These are phyloP conservation scores for Hemaris fuciformis DNA, from an alignment of 2,888 invertebrate species.

Conservation along the genomic window DNA sequence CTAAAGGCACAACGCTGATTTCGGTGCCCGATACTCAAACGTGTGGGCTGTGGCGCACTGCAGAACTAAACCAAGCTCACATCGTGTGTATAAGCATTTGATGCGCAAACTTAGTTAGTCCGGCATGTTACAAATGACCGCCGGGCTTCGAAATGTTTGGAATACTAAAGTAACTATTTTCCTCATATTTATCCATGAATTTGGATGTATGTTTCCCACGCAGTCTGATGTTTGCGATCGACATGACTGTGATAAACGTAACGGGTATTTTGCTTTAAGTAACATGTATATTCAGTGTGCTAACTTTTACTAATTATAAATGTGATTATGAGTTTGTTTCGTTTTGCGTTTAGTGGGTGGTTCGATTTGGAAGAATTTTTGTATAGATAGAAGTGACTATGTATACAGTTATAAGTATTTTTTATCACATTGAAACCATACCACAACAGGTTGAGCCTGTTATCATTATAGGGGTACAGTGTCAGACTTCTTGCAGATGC, in stretches of 20 bases:
- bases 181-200: background rate
- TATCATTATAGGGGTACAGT: too few species aligned
- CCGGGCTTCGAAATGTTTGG: slow-evolving; percentile 37
- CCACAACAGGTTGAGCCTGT: too few species aligned
- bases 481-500: too few species aligned
- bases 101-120: slow-evolving; percentile 44
- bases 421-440: too few species aligned
- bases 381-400: too few species aligned
- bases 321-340: too few species aligned
- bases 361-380: background rate
- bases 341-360: too few species aligned
- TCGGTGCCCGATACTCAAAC: background rate
- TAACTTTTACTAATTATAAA: too few species aligned
- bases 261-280: too few species aligned
- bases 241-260: background rate
- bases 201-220: background rate
- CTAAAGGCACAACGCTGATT: background rate
- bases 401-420: too few species aligned
- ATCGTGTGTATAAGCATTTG: slow-evolving; percentile 35
- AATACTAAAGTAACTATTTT: slow-evolving; percentile 28
- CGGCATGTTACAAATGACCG: slow-evolving; percentile 44
- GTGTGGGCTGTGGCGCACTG: background rate
- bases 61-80: slow-evolving; percentile 13
- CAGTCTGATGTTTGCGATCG: background rate
- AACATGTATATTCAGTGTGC: too few species aligned